phyloP scores from a whole-genome alignment of 2,113 vertebrate genomes.

The Entelurus aequoreus region DNA sequence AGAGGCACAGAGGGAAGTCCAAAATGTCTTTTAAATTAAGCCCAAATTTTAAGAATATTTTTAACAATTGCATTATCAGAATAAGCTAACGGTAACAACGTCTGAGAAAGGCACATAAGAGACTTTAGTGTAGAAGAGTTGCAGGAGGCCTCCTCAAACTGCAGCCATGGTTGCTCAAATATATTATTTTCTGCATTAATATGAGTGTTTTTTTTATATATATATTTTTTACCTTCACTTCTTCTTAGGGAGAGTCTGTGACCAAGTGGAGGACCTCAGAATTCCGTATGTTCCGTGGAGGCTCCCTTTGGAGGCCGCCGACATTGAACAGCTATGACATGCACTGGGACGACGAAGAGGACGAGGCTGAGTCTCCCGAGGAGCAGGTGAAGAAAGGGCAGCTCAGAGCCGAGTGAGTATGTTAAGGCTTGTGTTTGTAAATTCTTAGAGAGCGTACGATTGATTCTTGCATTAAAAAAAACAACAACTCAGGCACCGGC shows the following conservation, averaged over 20 bases:
- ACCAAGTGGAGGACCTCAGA: constrained; percentile 71
- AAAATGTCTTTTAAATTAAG: too few relatives aligned
- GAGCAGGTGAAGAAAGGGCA: constrained; percentile 79
- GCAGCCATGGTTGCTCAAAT: too few relatives aligned
- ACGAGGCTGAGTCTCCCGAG: constrained; percentile 45
- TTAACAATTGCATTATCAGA: too few relatives aligned
- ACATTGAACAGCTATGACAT: constrained; percentile 65
- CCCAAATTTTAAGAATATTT: too few relatives aligned
- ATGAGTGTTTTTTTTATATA: background rate
- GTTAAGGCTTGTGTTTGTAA: background rate
- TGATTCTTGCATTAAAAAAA: constrained; percentile 5
- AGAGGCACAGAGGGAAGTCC: too few relatives aligned
- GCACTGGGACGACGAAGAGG: constrained; percentile 58
- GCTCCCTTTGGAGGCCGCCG: constrained; percentile 76
- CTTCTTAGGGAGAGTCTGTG: constrained; percentile 66
- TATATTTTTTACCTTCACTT: background rate
- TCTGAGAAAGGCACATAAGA: too few relatives aligned
- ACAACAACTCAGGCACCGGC: constrained; percentile 59
- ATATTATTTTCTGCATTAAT: background rate
- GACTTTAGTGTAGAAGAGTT: too few relatives aligned
- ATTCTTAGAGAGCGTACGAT: background rate
- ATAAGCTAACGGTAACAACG: too few relatives aligned
- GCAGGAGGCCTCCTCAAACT: too few relatives aligned
- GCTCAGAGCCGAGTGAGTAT: constrained; percentile 72
- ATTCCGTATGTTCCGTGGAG: constrained; percentile 75